Evolutionary conservation across 1,140 invertebrate species (phyloP), one percentile per base, ranked within the genome.

Genomic region (Halesus radiatus): DNA sequence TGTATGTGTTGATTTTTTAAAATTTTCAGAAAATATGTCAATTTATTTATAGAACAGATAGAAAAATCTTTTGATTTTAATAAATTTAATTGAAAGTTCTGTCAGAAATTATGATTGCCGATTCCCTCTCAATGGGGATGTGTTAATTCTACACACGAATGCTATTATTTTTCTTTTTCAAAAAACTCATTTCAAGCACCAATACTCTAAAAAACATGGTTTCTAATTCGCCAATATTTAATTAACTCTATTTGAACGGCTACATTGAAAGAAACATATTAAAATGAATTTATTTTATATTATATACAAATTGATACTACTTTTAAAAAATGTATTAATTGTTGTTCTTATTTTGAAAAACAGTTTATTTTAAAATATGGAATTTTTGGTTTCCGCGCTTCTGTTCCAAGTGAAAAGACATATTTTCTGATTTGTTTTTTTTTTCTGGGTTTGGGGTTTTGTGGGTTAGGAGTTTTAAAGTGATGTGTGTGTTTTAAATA

Each of bases 361-460:
- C n/a, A 16, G 52, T 45, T 45, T 45, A 45, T 13, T 45, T 45
- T 45, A 13, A 20, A 64, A 76, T 76, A 76, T 76, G 75, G 18
- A 76, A 77, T 78, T 83, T 83, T 83, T 80, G 78, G 78, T 78
- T 79, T 81, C 81, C 68, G 78, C 64, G 62, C 37, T 79, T 77
- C 60, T 81, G 80, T 89, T 92, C 90, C 92, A 90, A 93, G 93
- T 94, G 93, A 93, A 92, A 95, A 95, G 94, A 95, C 94, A 95
- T 93, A 95, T 95, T 95, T 95, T 95, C 94, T 95, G 94, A 93
- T 56, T 81, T 76, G 37, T 62, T 76, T 60, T 23, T 45, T 60
- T 18, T 50, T 37, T 50, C 50, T 29, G 32, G 29, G 0, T 68
- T 60, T 23, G 16, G 58, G 20, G 7, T 60, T 60, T 60, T 13